Percentiles rank a stretch among this genome's conserved stretches.
These are phyloP conservation scores for Drosophila maculinotata DNA, from an alignment of 2,888 invertebrate species.

Conservation along the genomic window DNA sequence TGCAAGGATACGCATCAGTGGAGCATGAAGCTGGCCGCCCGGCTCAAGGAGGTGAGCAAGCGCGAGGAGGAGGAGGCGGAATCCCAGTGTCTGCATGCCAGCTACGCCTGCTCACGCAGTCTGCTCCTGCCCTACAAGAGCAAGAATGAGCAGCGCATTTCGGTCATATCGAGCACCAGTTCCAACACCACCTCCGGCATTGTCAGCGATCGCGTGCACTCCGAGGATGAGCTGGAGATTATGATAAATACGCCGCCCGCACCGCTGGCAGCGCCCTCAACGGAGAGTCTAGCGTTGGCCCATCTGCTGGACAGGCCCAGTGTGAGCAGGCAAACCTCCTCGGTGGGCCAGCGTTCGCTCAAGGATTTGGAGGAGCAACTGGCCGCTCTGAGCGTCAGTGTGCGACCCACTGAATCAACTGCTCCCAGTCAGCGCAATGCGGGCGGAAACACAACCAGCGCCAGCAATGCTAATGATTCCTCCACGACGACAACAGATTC, in stretches of 20 bases:
- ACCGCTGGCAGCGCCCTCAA: conserved; percentile 90
- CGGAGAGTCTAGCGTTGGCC: conserved; percentile 92
- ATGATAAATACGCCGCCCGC: conserved; percentile 93
- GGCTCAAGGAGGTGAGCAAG: conserved; percentile 92
- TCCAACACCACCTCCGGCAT: conserved; percentile 99
- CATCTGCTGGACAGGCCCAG: conserved; percentile 89
- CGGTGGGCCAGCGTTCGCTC: conserved; percentile 85
- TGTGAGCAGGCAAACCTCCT: conserved; percentile 87
- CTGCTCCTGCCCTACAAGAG: conserved; percentile 88
- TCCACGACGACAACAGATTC: conserved; percentile 85
- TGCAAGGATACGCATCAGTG: conserved; percentile 98
- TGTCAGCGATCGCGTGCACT: conserved; percentile 97
- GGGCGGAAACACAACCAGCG: conserved; percentile 7
- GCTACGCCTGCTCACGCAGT: conserved; percentile 90
- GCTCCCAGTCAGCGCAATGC: conserved; percentile 36
- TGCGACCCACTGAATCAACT: conserved; percentile 63
- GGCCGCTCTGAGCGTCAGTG: conserved; percentile 82
- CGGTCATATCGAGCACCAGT: conserved; percentile 96
- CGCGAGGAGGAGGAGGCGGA: conserved; percentile 95
- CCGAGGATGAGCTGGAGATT: conserved; percentile 96
- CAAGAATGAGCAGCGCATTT: conserved; percentile 92
- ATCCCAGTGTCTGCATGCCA: conserved; percentile 89
- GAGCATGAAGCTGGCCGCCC: conserved; percentile 95
- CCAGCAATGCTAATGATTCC: conserved; percentile 56
- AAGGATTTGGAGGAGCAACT: conserved; percentile 85